These are phyloP conservation scores for Drosophila neocordata DNA, from an alignment of 1,140 invertebrate genomes.

Conservation along the genomic window DNA sequence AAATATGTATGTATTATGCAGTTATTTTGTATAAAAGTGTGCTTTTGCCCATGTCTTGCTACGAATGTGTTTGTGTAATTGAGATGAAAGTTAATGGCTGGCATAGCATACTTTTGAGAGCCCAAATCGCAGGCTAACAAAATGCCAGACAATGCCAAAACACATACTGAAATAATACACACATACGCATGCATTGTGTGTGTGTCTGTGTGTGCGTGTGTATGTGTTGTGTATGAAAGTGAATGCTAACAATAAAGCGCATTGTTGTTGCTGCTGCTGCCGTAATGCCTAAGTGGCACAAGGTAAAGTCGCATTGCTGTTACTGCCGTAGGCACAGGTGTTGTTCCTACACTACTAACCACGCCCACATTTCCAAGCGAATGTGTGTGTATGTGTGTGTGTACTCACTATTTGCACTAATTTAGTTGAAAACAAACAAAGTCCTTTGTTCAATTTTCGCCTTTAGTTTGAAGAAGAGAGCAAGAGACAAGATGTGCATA, in stretches of 20 bases:
- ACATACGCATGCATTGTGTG: slow-evolving; percentile 1
- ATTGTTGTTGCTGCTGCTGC: slow-evolving; percentile 41
- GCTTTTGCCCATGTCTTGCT: slow-evolving; percentile 14
- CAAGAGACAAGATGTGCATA: slow-evolving; percentile 9
- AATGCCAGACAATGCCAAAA: slow-evolving; percentile 69
- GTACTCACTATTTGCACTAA: slow-evolving; percentile 78
- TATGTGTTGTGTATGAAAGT: slow-evolving; percentile 44
- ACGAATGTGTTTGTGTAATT: slow-evolving; percentile 61
- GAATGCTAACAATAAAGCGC: slow-evolving; percentile 61
- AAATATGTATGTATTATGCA: slow-evolving; percentile 52
- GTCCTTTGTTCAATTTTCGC: slow-evolving; percentile 79
- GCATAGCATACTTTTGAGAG: slow-evolving; percentile 71
- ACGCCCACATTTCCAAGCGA: slow-evolving; percentile 49
- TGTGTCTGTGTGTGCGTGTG: slow-evolving; percentile 24
- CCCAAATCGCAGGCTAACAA: slow-evolving; percentile 73
- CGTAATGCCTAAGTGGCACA: slow-evolving; percentile 71
- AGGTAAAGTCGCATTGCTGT: slow-evolving; percentile 69
- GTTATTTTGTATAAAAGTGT: slow-evolving; percentile 5
- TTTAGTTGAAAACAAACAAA: slow-evolving; percentile 82
- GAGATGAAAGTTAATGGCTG: slow-evolving; percentile 79
- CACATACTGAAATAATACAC: slow-evolving; percentile 17
- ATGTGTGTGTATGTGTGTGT: slow-evolving; percentile 41
- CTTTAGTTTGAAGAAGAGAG: slow-evolving; percentile 62
- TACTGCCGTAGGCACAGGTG: slow-evolving; percentile 33
- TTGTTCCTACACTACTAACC: slow-evolving; percentile 27